phyloP scores from a whole-genome alignment of 2,888 invertebrate genomes.

The Dryobotodes eremita region DNA sequence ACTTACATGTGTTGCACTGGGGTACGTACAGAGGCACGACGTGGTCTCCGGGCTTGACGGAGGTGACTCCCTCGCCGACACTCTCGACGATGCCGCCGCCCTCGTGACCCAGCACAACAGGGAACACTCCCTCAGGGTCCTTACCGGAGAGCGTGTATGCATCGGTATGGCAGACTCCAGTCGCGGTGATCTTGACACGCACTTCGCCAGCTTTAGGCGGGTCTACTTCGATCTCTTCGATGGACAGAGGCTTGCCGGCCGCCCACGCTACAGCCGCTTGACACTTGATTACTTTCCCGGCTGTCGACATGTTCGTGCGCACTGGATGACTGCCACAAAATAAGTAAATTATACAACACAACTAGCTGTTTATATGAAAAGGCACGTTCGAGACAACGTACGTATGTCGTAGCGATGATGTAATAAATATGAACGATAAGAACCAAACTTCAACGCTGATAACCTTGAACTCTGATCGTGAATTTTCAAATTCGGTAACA shows the following conservation, averaged over 20 bases:
- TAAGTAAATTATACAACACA: slow-evolving; percentile 66
- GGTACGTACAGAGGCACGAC: slow-evolving; percentile 99
- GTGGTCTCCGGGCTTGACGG: slow-evolving; percentile 97
- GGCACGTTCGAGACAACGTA: slow-evolving; percentile 43
- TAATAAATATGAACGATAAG: slow-evolving; percentile 62
- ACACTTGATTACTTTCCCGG: slow-evolving; percentile 95
- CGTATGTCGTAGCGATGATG: slow-evolving; percentile 65
- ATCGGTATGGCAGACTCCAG: slow-evolving; percentile 98
- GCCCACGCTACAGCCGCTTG: slow-evolving; percentile 99
- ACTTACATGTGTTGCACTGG: slow-evolving; percentile 99
- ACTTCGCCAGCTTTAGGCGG: slow-evolving; percentile 98
- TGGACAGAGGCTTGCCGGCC: slow-evolving; percentile 95
- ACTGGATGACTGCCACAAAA: slow-evolving; percentile 67
- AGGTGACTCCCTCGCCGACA: slow-evolving; percentile 97
- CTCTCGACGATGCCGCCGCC: slow-evolving; percentile 99
- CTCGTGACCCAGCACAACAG: slow-evolving; percentile 98
- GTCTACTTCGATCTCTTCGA: slow-evolving; percentile 98
- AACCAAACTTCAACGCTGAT: slow-evolving; percentile 36
- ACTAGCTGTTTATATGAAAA: slow-evolving; percentile 16
- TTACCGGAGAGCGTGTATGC: slow-evolving; percentile 96
- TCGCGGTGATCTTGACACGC: slow-evolving; percentile 94
- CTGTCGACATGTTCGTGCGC: slow-evolving; percentile 82
- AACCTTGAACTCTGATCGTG: slow-evolving; percentile 64
- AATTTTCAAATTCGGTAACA: neutral
- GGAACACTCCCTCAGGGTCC: slow-evolving; percentile 98